Evolutionary conservation across 2,113 vertebrate species (phyloP).

Genomic region (Dromiciops gliroides): DNA sequence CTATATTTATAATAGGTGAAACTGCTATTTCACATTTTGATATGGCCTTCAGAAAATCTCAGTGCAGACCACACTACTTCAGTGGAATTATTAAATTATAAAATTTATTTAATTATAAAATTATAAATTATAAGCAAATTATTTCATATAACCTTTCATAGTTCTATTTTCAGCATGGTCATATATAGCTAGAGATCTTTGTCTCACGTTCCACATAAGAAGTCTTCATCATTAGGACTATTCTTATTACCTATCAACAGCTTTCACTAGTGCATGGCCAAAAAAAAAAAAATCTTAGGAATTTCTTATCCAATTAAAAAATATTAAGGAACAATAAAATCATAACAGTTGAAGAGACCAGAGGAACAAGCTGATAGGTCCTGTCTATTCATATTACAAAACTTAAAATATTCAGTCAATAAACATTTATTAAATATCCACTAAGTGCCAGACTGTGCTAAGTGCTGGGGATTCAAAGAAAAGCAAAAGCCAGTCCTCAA

Average conservation of each 20-base stretch:
- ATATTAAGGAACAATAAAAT: not conserved
- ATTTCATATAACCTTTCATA: not conserved
- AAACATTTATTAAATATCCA: not conserved
- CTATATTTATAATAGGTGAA: not conserved
- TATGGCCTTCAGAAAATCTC: not conserved
- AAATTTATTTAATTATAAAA: too few species aligned
- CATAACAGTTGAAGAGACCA: not conserved
- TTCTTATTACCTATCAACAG: conserved; percentile 23
- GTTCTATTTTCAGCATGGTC: not conserved
- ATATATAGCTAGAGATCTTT: not conserved
- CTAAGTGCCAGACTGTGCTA: not conserved
- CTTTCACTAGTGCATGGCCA: not conserved
- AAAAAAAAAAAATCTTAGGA: not conserved
- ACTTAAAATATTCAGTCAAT: not conserved
- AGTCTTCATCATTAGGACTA: not conserved
- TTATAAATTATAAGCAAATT: too few species aligned
- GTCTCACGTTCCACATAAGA: not conserved
- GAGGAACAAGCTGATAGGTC: not conserved
- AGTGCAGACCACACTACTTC: not conserved
- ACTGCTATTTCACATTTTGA: not conserved
- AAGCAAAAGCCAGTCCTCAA: not conserved
- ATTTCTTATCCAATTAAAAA: conserved; percentile 15
- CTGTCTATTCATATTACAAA: not conserved
- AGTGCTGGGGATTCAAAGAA: not conserved
- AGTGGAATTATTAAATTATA: conserved; percentile 9